Evolutionary conservation across 2,888 invertebrate species (phyloP), one percentile per base, ranked within the genome.

Genomic region (Vanessa cardui): DNA sequence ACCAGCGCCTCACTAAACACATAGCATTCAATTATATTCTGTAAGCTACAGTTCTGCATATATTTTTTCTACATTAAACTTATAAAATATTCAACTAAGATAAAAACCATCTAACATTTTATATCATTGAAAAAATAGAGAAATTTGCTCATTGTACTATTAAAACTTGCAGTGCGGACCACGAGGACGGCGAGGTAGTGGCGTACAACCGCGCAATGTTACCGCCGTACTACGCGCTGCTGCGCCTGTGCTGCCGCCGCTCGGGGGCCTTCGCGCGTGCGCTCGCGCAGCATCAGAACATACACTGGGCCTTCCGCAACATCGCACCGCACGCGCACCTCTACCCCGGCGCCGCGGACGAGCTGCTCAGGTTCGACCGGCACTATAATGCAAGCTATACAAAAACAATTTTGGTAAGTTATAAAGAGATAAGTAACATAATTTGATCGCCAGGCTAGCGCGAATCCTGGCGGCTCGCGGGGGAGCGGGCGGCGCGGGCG

Each of bases 241-340:
- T 99, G 77, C 94, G 98, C 72, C 94, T 98, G 86, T 98, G 97
- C 89, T 98, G 98, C 83, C 96, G 98, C 75, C 96, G 97, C 77
- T 98, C 98, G 6, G 94, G 96, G 58, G 90, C 95, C 31, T 98
- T 99, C 86, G 97, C 98, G 6, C 94, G 98, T 64, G 95, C 97
- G 80, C 93, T 99, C 66, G 97, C 98, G 0, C 96, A 96, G 75
- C 98, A 99, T 90, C 98, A 98, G 89, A 99, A 99, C 93, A 95
- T 99, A 54, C 97, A 98, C 83, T 99, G 98, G 98, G 98, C 98
- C 33, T 98, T 98, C 88, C 96, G 98, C 81, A 98, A 98, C 87
- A 98, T 99, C 73, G 97, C 98, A 45, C 98, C 98, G n/a, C 98
- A 98, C 89, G 97, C 98, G 7, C 97, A 97, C 26, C 96, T 98